phyloP scores from a whole-genome alignment of 2,888 invertebrate species.

The Ennomos erosarius region DNA sequence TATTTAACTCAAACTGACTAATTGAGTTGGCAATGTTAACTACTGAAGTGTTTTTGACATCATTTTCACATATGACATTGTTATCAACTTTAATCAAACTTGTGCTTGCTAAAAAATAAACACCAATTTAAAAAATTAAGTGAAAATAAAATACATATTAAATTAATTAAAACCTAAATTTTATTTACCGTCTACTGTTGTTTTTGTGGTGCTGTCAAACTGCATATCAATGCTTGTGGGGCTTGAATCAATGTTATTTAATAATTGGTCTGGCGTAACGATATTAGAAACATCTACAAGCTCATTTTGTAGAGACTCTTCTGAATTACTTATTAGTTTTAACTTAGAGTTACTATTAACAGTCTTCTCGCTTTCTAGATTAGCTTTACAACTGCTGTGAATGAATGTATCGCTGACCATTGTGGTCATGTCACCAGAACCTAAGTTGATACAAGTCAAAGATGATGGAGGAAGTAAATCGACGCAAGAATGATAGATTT shows the following conservation, averaged over 20 bases:
- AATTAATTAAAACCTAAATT: neutral
- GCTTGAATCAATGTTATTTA: neutral
- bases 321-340: constrained; percentile 7
- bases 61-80: neutral
- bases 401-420: constrained; percentile 64
- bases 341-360: constrained; percentile 4
- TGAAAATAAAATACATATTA: neutral
- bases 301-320: constrained; percentile 2
- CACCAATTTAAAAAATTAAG: neutral
- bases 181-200: constrained; percentile 13
- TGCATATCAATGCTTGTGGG: neutral
- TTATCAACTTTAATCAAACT: neutral
- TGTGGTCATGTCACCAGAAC: constrained; percentile 55
- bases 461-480: constrained; percentile 58
- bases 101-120: constrained; percentile 16
- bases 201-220: neutral
- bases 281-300: neutral
- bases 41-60: constrained; percentile 7
- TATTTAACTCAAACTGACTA: constrained; percentile 18
- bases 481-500: constrained; percentile 73
- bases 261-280: neutral
- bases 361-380: constrained; percentile 23
- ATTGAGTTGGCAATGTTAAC: constrained; percentile 48
- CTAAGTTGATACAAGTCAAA: constrained; percentile 44
- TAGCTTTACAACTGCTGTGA: constrained; percentile 42